Evolutionary conservation across 2,113 vertebrate species (phyloP).

Genomic region (Conger conger): DNA sequence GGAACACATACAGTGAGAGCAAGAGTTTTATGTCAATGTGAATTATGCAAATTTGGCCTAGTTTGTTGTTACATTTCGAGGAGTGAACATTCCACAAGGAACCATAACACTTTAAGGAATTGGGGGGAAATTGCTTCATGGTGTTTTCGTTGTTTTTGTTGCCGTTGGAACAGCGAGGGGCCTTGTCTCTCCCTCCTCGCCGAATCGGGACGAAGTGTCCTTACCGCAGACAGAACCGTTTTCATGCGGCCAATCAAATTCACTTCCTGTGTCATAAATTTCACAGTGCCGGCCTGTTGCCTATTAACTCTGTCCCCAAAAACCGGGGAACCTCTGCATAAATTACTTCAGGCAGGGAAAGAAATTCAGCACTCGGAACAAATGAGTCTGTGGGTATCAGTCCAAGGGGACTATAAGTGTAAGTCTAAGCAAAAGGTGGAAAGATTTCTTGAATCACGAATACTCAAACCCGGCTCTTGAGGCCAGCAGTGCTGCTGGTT

Average conservation of each 20-base stretch:
- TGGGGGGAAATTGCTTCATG: background rate
- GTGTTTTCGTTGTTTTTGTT: background rate
- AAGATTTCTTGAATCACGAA: background rate
- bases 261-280: slow-evolving; percentile 6
- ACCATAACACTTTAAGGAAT: background rate
- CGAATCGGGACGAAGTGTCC: background rate
- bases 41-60: background rate
- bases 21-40: background rate
- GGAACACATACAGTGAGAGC: too few relatives aligned
- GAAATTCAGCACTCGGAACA: background rate
- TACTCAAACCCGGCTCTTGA: too few relatives aligned
- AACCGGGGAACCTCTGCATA: background rate
- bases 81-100: background rate
- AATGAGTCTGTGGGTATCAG: background rate
- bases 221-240: background rate
- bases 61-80: background rate
- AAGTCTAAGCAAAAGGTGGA: background rate
- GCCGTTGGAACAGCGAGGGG: background rate
- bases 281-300: background rate
- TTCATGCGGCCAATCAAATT: background rate
- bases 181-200: background rate
- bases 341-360: background rate
- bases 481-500: too few relatives aligned
- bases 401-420: background rate
- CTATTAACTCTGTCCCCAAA: background rate